Evolutionary conservation across 2,113 vertebrate genomes (phyloP).

Genomic region (Daubentonia madagascariensis): DNA sequence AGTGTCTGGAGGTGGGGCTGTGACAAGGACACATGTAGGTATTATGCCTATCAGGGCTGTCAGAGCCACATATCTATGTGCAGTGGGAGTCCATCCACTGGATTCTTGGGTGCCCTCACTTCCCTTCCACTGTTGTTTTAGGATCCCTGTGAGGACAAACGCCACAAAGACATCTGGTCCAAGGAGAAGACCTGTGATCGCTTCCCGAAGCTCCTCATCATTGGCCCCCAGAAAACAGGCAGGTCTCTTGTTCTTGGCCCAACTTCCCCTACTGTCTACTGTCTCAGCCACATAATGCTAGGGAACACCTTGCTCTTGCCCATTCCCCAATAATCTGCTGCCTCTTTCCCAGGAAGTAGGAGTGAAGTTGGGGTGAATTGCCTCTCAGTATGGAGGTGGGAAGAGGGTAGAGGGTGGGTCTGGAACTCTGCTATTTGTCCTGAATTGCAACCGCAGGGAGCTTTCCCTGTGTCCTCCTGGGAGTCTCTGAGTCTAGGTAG

Average conservation of each 20-base stretch:
- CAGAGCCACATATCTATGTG: background rate
- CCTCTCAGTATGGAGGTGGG: background rate
- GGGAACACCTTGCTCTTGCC: background rate
- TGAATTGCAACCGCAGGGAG: background rate
- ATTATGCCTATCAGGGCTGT: background rate
- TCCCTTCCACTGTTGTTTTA: constrained; percentile 73
- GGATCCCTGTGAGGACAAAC: constrained; percentile 99
- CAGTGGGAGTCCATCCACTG: background rate
- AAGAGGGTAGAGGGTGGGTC: background rate
- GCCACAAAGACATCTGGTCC: constrained; percentile 99
- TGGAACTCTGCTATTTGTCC: background rate
- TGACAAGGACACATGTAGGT: background rate
- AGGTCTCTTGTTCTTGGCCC: constrained; percentile 37
- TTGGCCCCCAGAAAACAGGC: constrained; percentile 98
- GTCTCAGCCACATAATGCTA: background rate
- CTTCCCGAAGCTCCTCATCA: constrained; percentile 97
- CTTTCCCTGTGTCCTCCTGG: background rate
- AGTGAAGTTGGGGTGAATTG: background rate
- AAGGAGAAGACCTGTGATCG: constrained; percentile 99
- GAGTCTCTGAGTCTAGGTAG: background rate
- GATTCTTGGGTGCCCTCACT: background rate
- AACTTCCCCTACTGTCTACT: background rate
- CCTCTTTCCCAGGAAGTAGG: background rate
- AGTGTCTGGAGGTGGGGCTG: background rate
- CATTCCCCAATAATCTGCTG: background rate